Base-by-base conservation (phyloP, 2,888 invertebrate genomes). In the Cephalotes varians region DNA sequence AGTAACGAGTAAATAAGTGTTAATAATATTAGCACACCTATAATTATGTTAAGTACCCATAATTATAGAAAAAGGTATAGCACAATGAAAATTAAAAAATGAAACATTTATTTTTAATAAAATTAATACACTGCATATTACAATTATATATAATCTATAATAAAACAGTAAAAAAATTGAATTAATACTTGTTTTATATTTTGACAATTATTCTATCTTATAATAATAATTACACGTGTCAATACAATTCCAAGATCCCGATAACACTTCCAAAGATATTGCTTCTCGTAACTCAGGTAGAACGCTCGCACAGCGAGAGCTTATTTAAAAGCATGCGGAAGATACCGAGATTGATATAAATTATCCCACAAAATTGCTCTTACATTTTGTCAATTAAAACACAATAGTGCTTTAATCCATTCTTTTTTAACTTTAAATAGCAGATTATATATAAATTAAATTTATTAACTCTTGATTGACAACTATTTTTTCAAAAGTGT, bases 301-400 rank as follows among this genome's bases (percentile, higher is more conserved):
- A 94, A 93, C 93, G 92, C 93, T 94, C 93, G 93, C 2, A 60
- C 12, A 60, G 21, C 25, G 51, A 21, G 12, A 60, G 21, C 12
- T 60, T 58, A 58, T 93, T 94, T 93, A 93, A 93, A n/a, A n/a
- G n/a, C 93, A 93, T 94, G 93, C 92, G 93, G 93, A 93, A 94
- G 93, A 93, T 93, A 93, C 92, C 92, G 93, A 92, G 93, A 93
- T 93, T 93, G 93, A 93, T 93, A 84, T 93, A 92, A 92, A 92
- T 92, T 92, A 92, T 92, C 6, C 93, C 93, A n/a, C n/a, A n/a
- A 76, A 25, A 49, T 64, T 31, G 15, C 37, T 51, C 28, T 67
- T 76, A 37, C 15, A 40, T 31, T 71, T 69, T 54, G n/a, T 21
- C n/a, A 34, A 9, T 40, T 69, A 15, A n/a, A 1, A 1, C 12